Evolutionary conservation across 2,113 vertebrate genomes (phyloP).

Genomic region (Eudyptes chrysolophus): DNA sequence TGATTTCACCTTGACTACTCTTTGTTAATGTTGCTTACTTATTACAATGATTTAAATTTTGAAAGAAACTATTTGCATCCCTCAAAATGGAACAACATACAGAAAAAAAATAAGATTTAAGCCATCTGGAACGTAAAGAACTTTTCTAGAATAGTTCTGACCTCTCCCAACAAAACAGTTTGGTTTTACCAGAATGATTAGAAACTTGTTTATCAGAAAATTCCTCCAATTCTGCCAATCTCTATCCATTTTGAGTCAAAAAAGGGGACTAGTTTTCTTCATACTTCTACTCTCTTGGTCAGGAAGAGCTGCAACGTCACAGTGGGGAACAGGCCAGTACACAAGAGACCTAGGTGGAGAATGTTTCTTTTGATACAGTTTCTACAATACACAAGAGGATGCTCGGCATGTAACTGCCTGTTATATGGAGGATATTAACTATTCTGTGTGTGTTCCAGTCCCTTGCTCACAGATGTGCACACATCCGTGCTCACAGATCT

Average conservation of each 20-base stretch:
- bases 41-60: not conserved
- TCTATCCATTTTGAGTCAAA: not conserved
- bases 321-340: not conserved
- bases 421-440: not conserved
- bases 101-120: not conserved
- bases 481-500: not conserved
- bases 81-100: not conserved
- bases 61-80: not conserved
- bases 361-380: not conserved
- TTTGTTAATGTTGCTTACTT: not conserved
- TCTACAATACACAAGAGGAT: not conserved
- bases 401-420: not conserved
- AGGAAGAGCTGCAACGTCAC: not conserved
- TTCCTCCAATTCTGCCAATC: not conserved
- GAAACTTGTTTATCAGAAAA: not conserved
- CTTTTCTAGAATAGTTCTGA: not conserved
- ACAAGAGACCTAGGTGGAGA: not conserved
- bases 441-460: not conserved
- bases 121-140: not conserved
- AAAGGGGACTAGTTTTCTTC: not conserved
- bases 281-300: not conserved
- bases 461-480: not conserved
- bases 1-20: not conserved
- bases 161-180: not conserved
- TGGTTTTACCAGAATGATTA: not conserved